Evolutionary conservation across 2,797 vertebrate species (phyloP).

Genomic region (Furcifer pardalis): DNA sequence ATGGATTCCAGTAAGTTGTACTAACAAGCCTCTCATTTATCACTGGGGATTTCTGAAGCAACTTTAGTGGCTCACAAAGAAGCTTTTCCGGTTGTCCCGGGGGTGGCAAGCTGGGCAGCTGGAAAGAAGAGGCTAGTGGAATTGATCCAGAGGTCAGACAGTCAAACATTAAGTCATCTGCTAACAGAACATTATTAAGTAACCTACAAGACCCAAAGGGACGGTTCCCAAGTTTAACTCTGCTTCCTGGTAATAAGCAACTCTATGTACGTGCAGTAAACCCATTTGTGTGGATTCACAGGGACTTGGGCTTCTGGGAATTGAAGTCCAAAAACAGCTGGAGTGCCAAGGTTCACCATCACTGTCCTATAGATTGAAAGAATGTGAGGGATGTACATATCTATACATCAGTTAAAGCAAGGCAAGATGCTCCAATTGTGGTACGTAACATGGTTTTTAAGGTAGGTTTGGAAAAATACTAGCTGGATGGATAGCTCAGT

Average conservation of each 20-base stretch:
- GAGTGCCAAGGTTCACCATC: too few relatives aligned
- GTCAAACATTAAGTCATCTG: conserved; percentile 27
- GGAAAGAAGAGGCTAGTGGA: not conserved
- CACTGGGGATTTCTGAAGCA: conserved; percentile 24
- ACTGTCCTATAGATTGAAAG: too few relatives aligned
- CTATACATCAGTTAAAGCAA: not conserved
- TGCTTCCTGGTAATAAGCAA: conserved; percentile 13
- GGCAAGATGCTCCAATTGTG: too few relatives aligned
- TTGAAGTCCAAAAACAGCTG: too few relatives aligned
- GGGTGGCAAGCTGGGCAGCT: not conserved
- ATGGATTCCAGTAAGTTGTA: conserved; percentile 13
- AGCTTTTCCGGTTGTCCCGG: conserved; percentile 6
- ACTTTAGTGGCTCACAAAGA: conserved; percentile 36
- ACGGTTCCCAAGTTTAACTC: not conserved
- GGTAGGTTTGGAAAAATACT: too few relatives aligned
- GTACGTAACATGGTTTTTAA: not conserved
- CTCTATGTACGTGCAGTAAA: not conserved
- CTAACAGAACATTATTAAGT: conserved; percentile 9
- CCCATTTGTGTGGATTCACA: not conserved
- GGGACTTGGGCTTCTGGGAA: too few relatives aligned
- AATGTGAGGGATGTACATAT: not conserved
- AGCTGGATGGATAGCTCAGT: too few relatives aligned
- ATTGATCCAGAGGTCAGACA: conserved; percentile 8
- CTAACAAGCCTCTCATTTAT: conserved; percentile 25
- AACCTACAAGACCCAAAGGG: not conserved